These are phyloP conservation scores for Dolichoris vasculosae DNA, from an alignment of 1,140 invertebrate species.

Conservation along the genomic window DNA sequence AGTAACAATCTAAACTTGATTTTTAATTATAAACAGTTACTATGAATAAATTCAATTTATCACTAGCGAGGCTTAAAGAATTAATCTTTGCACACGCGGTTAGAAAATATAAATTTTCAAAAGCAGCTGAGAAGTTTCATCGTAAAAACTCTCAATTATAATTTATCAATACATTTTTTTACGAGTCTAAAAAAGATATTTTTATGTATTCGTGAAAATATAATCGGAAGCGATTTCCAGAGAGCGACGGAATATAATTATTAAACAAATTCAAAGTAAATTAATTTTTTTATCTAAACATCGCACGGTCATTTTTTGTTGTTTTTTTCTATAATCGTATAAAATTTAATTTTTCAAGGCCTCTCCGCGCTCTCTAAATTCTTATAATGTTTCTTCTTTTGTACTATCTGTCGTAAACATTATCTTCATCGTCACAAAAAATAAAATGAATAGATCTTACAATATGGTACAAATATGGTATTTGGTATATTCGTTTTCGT, in stretches of 20 bases:
- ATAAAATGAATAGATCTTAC: conserved; percentile 12
- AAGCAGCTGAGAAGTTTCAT: conserved; percentile 18
- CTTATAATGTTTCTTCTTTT: neutral
- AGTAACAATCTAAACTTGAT: no score
- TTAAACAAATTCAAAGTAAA: neutral
- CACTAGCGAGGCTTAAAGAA: neutral
- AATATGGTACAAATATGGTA: neutral
- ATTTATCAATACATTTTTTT: conserved; percentile 9
- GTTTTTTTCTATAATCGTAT: neutral
- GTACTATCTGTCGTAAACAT: neutral
- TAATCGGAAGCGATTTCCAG: conserved; percentile 19
- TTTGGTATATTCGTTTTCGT: neutral
- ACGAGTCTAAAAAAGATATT: neutral
- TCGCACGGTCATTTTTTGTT: neutral
- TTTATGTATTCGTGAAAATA: conserved; percentile 19
- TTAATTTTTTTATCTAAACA: neutral
- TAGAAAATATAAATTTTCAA: neutral
- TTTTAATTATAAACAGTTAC: no score
- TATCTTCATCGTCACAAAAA: conserved; percentile 30
- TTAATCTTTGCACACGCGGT: neutral
- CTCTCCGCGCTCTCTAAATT: conserved; percentile 18
- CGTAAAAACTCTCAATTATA: neutral
- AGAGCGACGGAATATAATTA: conserved; percentile 19
- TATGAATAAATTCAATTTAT: no score
- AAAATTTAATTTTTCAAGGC: neutral